Evolutionary conservation across 2,797 vertebrate genomes (phyloP).

Genomic region (Podargus strigoides): DNA sequence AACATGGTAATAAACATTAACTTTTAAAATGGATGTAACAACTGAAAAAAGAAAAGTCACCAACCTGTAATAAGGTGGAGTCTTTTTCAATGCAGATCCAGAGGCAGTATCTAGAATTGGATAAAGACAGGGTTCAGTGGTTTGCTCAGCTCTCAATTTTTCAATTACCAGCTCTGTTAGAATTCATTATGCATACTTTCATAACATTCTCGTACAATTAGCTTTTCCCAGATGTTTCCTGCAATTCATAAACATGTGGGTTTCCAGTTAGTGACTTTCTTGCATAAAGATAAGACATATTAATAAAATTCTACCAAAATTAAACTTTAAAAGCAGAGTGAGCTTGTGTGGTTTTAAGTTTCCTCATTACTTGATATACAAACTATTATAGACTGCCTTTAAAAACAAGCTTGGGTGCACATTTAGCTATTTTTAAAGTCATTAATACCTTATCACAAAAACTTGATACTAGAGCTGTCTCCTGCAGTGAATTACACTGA

Average conservation of each 20-base stretch:
- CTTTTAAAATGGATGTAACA: not conserved
- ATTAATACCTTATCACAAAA: not conserved
- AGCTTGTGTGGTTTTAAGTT: not conserved
- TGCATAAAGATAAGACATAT: not conserved
- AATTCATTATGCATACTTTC: not conserved
- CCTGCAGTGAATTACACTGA: not conserved
- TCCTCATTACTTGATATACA: not conserved
- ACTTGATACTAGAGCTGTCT: not conserved
- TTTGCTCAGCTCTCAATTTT: not conserved
- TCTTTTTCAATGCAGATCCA: not conserved
- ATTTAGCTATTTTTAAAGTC: not conserved
- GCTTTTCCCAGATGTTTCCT: not conserved
- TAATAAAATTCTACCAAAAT: not conserved
- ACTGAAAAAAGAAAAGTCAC: not conserved
- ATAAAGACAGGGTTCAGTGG: not conserved
- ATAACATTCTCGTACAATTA: not conserved
- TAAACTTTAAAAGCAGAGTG: not conserved
- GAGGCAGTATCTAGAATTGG: constrained; percentile 9
- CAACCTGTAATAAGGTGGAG: not conserved
- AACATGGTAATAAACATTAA: not conserved
- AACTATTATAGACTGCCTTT: not conserved
- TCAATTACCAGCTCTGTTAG: not conserved
- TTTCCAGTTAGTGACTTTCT: not conserved
- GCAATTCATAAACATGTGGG: not conserved
- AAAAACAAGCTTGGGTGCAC: not conserved